Base-by-base conservation (phyloP, 2,888 invertebrate species). In the Sarcophaga variegata region DNA sequence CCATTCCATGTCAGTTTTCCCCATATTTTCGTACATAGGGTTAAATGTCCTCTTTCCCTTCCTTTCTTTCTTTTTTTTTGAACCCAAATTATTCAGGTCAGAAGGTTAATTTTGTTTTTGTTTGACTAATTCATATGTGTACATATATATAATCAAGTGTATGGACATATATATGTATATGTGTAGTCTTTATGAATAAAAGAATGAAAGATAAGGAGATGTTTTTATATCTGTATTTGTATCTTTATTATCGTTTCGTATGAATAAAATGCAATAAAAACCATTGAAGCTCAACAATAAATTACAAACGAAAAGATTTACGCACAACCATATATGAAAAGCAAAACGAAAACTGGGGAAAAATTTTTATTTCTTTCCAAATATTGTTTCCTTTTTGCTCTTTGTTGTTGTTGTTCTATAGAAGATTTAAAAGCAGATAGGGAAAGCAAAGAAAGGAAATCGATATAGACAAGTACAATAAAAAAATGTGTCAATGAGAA, bases 281-380 rank as follows among this genome's bases (percentile, higher is more conserved):
- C 72, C 72, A 78, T 83, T 83, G 72, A 78, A 78, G 78, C 83
- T 62, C 66, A 78, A 67, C 72, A 83, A 72, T 78, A 83, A 78
- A 72, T 67, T 74, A 69, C 27, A 74, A 72, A 72, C 54, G 67
- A 74, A 72, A 72, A 67, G 74, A 83, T 69, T 78, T 78, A 74
- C 59, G 67, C 78, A 83, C 37, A 72, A 67, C 27, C 25, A 69
- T 71, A 77, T 14, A 37, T 67, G 62, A 54, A 54, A 54, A 17
- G 17, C 4, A 54, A 54, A 54, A 17, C 17, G 4, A 17, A 54
- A 12, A 54, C 4, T 14, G 17, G 8, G 12, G 3, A 12, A 11
- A 49, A 54, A 17, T 14, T 54, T 12, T 54, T 17, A 54, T 12
- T 54, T 54, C 12, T 54, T 17, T 10, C 8, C 37, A 37, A 54